These are phyloP conservation scores for Mystacornis crossleyi DNA, from an alignment of 2,113 vertebrate species.

Conservation along the genomic window DNA sequence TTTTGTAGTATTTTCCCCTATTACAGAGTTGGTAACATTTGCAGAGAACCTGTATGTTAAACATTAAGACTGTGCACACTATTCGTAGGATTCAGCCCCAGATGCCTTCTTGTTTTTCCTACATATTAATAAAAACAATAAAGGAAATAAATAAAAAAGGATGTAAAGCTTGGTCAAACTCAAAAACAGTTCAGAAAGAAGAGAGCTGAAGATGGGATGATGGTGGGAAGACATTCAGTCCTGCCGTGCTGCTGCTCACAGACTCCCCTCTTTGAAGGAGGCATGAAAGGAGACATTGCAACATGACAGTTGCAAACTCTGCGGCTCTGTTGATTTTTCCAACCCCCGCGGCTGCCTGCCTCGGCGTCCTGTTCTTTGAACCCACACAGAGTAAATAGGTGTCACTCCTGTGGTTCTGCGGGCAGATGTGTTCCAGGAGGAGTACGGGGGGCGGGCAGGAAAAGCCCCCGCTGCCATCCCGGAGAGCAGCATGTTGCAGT, in stretches of 20 bases:
- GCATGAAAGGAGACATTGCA: background rate
- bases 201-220: background rate
- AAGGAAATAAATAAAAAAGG: background rate
- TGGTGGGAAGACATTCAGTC: background rate
- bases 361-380: background rate
- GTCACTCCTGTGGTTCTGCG: fast-evolving
- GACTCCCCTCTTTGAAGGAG: background rate
- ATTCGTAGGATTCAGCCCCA: background rate
- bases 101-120: background rate
- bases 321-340: conserved; percentile 21
- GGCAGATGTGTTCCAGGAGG: background rate
- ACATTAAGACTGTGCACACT: background rate
- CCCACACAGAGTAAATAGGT: background rate
- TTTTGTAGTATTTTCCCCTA: fast-evolving
- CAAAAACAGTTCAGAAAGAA: background rate
- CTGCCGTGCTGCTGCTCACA: background rate
- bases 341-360: background rate
- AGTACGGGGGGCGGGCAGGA: background rate
- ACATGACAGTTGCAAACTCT: background rate
- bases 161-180: background rate
- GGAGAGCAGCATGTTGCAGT: background rate
- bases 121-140: background rate
- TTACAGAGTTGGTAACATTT: background rate
- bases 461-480: background rate
- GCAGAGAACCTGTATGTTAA: background rate